Conservation (phyloP, 2,113 vertebrate species). For the Mellivora capensis region DNA sequence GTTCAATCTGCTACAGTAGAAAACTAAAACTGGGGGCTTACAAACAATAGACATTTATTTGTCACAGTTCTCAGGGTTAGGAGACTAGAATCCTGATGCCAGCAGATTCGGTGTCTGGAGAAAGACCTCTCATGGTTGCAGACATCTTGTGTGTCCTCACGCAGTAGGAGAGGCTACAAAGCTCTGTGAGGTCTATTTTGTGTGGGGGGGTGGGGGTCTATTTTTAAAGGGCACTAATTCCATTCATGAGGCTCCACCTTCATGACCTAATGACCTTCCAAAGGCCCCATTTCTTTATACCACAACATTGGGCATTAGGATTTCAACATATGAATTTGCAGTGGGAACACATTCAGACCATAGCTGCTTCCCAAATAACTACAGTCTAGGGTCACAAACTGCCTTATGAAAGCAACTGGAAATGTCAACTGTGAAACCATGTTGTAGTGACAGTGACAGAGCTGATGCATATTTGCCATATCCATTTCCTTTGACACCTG, state of each 20-base stretch:
- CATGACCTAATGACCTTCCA: neutral
- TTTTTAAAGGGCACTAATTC: neutral
- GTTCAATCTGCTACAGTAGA: neutral
- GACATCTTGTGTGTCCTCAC: neutral
- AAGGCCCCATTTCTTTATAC: neutral
- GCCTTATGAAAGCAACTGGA: neutral
- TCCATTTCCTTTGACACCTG: neutral
- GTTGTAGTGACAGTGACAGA: neutral
- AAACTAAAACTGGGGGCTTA: neutral
- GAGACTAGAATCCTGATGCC: neutral
- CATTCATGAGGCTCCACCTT: neutral
- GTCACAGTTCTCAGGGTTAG: neutral
- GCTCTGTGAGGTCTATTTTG: neutral
- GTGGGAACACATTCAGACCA: neutral
- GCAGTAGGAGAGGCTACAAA: no score
- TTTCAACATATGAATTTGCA: neutral
- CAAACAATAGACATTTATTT: neutral
- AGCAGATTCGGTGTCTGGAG: neutral
- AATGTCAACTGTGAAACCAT: neutral
- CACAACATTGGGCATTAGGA: neutral
- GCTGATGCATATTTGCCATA: neutral
- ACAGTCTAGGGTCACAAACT: neutral
- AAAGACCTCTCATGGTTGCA: neutral
- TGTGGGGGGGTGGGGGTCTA: neutral
- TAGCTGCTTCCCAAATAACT: neutral